Evolutionary conservation across 2,888 invertebrate genomes (phyloP).

Genomic region (Cephus pulcher): DNA sequence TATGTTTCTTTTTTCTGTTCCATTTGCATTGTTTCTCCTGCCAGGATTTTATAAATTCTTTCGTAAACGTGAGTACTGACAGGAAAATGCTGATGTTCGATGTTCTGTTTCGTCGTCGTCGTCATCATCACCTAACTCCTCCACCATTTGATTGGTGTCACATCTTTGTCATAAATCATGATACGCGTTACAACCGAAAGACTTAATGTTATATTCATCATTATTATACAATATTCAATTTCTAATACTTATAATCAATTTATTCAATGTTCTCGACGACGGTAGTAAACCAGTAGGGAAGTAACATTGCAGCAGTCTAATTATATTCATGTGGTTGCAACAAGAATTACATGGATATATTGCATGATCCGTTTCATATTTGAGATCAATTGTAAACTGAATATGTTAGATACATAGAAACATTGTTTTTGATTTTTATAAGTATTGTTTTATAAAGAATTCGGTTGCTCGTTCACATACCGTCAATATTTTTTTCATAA

Average conservation of each 20-base stretch:
- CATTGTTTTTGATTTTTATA: neutral
- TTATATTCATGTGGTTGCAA: neutral
- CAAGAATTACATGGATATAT: neutral
- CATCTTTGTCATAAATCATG: conserved; percentile 10
- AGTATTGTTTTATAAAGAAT: neutral
- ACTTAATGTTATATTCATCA: neutral
- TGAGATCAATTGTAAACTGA: neutral
- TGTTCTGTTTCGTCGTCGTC: conserved; percentile 11
- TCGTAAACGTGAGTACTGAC: conserved; percentile 71
- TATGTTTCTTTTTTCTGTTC: conserved; percentile 59
- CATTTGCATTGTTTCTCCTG: conserved; percentile 56
- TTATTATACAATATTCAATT: neutral
- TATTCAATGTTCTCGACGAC: neutral
- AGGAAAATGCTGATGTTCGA: conserved; percentile 34
- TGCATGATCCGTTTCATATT: neutral
- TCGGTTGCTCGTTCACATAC: neutral
- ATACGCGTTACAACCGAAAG: neutral
- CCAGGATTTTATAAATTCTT: conserved; percentile 67
- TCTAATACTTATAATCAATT: neutral
- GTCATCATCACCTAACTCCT: conserved; percentile 3
- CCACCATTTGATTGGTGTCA: neutral
- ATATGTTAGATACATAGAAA: neutral
- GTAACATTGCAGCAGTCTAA: neutral
- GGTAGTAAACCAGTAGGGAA: neutral
- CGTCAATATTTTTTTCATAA: neutral